Conservation (phyloP, 2,888 invertebrate species). For the Sclerodermus sp. region DNA sequence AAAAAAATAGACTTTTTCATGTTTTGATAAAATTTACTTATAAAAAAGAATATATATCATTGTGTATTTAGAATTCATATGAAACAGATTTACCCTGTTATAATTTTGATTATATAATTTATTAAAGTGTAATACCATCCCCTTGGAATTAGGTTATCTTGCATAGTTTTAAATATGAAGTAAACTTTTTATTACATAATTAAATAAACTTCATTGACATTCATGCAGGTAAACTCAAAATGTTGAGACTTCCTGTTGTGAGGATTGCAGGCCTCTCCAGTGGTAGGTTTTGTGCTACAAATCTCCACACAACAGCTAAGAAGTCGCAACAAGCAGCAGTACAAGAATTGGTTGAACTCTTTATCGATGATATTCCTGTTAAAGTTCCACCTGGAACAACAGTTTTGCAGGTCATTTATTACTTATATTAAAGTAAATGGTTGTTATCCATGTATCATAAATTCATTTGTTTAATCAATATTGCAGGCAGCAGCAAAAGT, state of each 20-base stretch:
- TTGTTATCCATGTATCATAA: neutral
- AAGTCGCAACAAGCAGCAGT: constrained; percentile 54
- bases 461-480: constrained; percentile 11
- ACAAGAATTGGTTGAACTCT: constrained; percentile 87
- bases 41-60: no score
- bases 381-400: constrained; percentile 95
- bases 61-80: neutral
- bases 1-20: no score
- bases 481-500: constrained; percentile 93
- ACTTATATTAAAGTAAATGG: constrained; percentile 19
- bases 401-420: constrained; percentile 91
- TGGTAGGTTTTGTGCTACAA: constrained; percentile 54
- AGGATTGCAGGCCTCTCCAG: constrained; percentile 64
- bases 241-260: constrained; percentile 77
- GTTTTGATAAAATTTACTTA: no score
- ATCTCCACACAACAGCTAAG: constrained; percentile 42
- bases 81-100: no score
- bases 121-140: neutral
- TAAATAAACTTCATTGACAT: constrained; percentile 18
- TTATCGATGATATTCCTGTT: constrained; percentile 95
- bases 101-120: neutral
- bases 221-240: constrained; percentile 50
- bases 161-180: neutral
- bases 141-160: constrained; percentile 16
- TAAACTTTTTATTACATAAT: constrained; percentile 37